Evolutionary conservation across 2,797 vertebrate species (phyloP).

Genomic region (Gobio occitaniae): DNA sequence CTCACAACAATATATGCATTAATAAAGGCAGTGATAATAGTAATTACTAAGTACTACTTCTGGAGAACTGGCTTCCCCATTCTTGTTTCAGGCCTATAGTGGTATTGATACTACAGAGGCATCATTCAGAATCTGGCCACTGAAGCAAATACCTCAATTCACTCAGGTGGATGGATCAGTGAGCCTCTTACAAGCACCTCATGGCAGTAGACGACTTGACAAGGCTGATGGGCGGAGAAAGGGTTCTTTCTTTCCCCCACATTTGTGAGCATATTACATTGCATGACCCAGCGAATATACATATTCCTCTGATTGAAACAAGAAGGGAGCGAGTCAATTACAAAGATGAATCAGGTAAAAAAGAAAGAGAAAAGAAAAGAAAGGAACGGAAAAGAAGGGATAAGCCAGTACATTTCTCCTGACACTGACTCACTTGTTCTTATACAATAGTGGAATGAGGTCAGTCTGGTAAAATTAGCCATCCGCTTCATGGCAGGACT

Average conservation of each 20-base stretch:
- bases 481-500: constrained; percentile 61
- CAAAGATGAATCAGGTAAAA: constrained; percentile 65
- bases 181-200: constrained; percentile 79
- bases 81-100: constrained; percentile 45
- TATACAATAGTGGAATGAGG: constrained; percentile 67
- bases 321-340: constrained; percentile 56
- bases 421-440: constrained; percentile 75
- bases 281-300: constrained; percentile 75
- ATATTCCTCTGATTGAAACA: constrained; percentile 66
- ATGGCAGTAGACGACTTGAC: constrained; percentile 68
- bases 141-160: constrained; percentile 81
- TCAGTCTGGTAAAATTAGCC: constrained; percentile 67
- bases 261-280: constrained; percentile 75
- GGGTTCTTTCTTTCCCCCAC: constrained; percentile 75
- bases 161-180: constrained; percentile 81
- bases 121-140: constrained; percentile 68
- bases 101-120: constrained; percentile 62
- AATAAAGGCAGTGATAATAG: constrained; percentile 37
- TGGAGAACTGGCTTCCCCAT: constrained; percentile 34
- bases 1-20: constrained; percentile 40
- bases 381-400: constrained; percentile 49
- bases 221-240: constrained; percentile 77
- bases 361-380: constrained; percentile 61
- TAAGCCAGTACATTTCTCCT: constrained; percentile 65
- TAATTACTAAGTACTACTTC: constrained; percentile 49